These are phyloP conservation scores for Danio albolineatus DNA, from an alignment of 2,797 vertebrate species.

Conservation along the genomic window DNA sequence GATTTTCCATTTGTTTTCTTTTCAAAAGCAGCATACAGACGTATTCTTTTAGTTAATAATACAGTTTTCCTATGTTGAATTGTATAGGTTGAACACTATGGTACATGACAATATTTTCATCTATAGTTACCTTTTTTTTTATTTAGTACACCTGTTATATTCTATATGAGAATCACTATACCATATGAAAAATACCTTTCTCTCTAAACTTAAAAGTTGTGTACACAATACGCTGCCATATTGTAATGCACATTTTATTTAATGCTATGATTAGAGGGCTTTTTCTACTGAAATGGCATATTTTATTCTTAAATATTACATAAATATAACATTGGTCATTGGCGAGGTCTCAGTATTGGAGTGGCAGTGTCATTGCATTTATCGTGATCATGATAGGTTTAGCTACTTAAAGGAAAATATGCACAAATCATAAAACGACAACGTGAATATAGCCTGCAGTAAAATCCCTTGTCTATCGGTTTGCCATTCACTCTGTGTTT, in stretches of 20 bases:
- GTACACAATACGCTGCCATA: neutral
- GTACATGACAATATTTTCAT: neutral
- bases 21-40: neutral
- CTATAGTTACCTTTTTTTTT: neutral
- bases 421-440: neutral
- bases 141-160: neutral
- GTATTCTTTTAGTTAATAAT: neutral
- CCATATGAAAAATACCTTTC: neutral
- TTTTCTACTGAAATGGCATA: neutral
- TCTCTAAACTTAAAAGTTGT: neutral
- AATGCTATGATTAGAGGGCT: neutral
- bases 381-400: neutral
- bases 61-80: neutral
- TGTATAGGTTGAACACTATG: neutral
- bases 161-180: no score
- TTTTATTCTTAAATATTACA: conserved; percentile 4
- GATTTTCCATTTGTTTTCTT: neutral
- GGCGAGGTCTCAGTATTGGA: neutral
- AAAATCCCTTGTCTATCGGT: neutral
- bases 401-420: neutral
- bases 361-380: neutral
- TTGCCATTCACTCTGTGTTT: neutral
- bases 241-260: neutral
- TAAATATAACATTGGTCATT: neutral
- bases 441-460: neutral